A percentile compares a stretch with the other conserved stretches of the same genome.
Conservation (phyloP, 2,888 invertebrate genomes). For the Laspeyria flexula region DNA sequence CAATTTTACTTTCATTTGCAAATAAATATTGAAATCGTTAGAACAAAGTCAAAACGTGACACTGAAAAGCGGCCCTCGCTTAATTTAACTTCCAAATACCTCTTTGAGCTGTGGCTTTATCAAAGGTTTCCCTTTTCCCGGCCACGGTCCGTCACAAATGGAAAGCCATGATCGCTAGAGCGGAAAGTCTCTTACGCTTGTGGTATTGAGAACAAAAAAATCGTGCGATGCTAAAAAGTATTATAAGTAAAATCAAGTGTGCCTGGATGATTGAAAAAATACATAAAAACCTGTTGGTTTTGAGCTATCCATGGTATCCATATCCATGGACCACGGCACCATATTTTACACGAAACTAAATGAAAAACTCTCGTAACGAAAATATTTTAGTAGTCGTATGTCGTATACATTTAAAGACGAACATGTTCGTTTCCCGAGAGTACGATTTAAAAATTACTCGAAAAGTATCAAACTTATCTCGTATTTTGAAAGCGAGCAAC, state of each 20-base stretch:
- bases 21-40: slow-evolving; percentile 22
- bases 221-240: too few relatives aligned
- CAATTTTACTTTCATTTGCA: slow-evolving; percentile 6
- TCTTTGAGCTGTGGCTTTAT: slow-evolving; percentile 41
- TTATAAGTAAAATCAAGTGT: too few relatives aligned
- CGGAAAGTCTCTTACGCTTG: slow-evolving; percentile 32
- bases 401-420: slow-evolving; percentile 3
- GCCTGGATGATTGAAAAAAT: too few relatives aligned
- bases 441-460: slow-evolving; percentile 9
- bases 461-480: slow-evolving; percentile 9
- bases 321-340: too few relatives aligned
- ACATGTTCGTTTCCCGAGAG: slow-evolving; percentile 16
- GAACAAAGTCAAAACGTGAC: slow-evolving; percentile 24
- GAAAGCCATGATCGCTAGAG: slow-evolving; percentile 32
- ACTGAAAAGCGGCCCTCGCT: slow-evolving; percentile 30
- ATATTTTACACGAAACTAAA: not conserved
- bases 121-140: slow-evolving; percentile 42
- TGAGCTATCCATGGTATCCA: too few relatives aligned
- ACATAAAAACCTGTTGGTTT: too few relatives aligned
- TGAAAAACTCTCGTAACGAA: slow-evolving; percentile 23
- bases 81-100: slow-evolving; percentile 50
- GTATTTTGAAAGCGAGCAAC: slow-evolving; percentile 13
- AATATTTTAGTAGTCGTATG: slow-evolving; percentile 8
- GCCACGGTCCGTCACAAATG: slow-evolving; percentile 36
- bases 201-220: slow-evolving; percentile 36